phyloP scores from a whole-genome alignment of 2,113 vertebrate species.

The Ornithorhynchus anatinus region DNA sequence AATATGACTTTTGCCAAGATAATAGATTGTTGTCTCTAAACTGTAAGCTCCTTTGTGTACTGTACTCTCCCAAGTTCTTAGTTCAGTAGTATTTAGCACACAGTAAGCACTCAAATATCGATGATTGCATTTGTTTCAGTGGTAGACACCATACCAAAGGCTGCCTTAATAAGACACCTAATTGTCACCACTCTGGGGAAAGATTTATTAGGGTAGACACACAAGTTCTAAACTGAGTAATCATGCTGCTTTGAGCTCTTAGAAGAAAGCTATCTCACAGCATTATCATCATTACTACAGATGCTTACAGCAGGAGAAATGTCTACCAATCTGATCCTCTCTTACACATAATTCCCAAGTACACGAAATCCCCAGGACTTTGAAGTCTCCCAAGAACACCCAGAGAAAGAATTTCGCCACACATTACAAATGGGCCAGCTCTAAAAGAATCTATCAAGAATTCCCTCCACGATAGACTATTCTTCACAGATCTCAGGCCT shows the following conservation, averaged over 20 bases:
- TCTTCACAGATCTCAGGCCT: too few relatives aligned
- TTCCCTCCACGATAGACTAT: too few relatives aligned
- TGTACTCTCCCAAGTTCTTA: too few relatives aligned
- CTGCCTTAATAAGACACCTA: background rate
- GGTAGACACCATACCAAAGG: background rate
- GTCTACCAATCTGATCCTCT: background rate
- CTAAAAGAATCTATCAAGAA: too few relatives aligned
- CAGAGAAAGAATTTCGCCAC: background rate
- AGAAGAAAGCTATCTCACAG: constrained; percentile 5
- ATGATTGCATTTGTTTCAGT: too few relatives aligned
- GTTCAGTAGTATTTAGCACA: too few relatives aligned
- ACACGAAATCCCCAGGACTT: background rate
- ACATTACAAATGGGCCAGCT: too few relatives aligned
- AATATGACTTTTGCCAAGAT: too few relatives aligned
- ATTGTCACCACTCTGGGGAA: background rate
- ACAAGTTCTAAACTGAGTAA: background rate
- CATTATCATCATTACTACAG: background rate
- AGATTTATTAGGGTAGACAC: background rate
- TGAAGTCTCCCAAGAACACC: background rate
- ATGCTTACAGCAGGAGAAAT: background rate
- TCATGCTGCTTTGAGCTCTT: background rate
- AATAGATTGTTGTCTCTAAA: too few relatives aligned
- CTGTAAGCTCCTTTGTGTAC: too few relatives aligned
- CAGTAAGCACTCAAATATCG: too few relatives aligned
- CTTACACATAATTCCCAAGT: background rate